A percentile compares a stretch with the other conserved stretches of the same genome.
These are phyloP conservation scores for Dipodomys stephensi DNA, from an alignment of 2,113 vertebrate species.

Conservation along the genomic window DNA sequence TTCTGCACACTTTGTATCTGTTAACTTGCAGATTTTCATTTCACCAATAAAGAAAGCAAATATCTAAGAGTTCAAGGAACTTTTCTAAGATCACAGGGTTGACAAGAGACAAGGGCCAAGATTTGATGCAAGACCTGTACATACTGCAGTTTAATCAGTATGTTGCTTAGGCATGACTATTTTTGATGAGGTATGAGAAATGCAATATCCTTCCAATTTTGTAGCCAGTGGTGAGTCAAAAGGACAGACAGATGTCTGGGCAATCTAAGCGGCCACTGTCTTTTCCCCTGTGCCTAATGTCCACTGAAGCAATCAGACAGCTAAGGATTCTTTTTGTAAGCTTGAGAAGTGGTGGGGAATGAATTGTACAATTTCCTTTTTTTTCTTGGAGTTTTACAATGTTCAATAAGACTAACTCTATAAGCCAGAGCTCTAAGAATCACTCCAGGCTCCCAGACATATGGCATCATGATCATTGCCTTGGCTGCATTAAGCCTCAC, in stretches of 20 bases:
- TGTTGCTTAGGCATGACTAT: background rate
- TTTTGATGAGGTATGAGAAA: background rate
- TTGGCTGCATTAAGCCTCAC: constrained; percentile 77
- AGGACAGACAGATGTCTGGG: background rate
- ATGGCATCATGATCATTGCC: constrained; percentile 75
- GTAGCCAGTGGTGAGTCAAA: background rate
- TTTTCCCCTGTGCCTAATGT: background rate
- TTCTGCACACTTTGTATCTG: background rate
- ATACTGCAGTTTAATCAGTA: background rate
- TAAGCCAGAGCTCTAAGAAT: constrained; percentile 77
- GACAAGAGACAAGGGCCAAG: background rate
- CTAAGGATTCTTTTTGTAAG: constrained; percentile 40
- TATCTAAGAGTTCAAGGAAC: background rate
- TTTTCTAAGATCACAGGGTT: background rate
- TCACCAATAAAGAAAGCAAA: background rate
- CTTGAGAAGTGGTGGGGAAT: constrained; percentile 22
- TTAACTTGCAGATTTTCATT: background rate
- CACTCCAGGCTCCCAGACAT: constrained; percentile 78
- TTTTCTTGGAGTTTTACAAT: constrained; percentile 63
- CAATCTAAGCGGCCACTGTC: background rate
- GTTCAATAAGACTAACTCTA: constrained; percentile 74
- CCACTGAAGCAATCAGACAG: background rate
- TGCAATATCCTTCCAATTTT: background rate
- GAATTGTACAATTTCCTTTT: constrained; percentile 61
- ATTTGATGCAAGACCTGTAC: background rate